Evolutionary conservation across 2,113 vertebrate species (phyloP).

Genomic region (Chionis minor): DNA sequence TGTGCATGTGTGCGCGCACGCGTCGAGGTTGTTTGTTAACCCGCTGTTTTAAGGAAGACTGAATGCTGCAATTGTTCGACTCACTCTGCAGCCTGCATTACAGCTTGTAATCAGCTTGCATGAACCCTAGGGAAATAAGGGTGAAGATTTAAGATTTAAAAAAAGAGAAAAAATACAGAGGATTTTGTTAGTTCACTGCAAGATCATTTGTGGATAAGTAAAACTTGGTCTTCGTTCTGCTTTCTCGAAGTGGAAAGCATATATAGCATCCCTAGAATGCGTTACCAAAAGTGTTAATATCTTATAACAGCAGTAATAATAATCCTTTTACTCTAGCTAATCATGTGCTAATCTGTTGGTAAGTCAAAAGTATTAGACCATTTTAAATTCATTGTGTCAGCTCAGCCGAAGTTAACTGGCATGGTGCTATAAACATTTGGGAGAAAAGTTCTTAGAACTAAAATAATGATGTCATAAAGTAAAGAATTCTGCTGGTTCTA

Average conservation of each 20-base stretch:
- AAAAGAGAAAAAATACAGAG: neutral
- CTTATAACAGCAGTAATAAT: slow-evolving; percentile 72
- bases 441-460: slow-evolving; percentile 60
- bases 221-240: neutral
- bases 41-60: neutral
- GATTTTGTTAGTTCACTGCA: neutral
- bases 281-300: slow-evolving; percentile 78
- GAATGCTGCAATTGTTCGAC: slow-evolving; percentile 10
- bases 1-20: neutral
- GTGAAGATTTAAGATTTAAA: neutral
- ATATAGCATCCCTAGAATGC: slow-evolving; percentile 40
- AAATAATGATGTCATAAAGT: slow-evolving; percentile 58
- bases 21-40: slow-evolving; percentile 14
- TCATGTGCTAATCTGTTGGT: slow-evolving; percentile 79
- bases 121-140: neutral
- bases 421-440: slow-evolving; percentile 62
- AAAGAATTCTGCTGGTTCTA: slow-evolving; percentile 65
- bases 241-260: neutral
- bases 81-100: neutral
- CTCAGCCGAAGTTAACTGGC: slow-evolving; percentile 65
- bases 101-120: neutral
- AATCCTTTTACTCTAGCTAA: slow-evolving; percentile 73
- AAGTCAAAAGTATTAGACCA: slow-evolving; percentile 75
- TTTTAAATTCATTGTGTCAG: slow-evolving; percentile 76
- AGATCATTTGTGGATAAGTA: neutral